phyloP scores from a whole-genome alignment of 2,888 invertebrate genomes.

The Resseliella maxima region DNA sequence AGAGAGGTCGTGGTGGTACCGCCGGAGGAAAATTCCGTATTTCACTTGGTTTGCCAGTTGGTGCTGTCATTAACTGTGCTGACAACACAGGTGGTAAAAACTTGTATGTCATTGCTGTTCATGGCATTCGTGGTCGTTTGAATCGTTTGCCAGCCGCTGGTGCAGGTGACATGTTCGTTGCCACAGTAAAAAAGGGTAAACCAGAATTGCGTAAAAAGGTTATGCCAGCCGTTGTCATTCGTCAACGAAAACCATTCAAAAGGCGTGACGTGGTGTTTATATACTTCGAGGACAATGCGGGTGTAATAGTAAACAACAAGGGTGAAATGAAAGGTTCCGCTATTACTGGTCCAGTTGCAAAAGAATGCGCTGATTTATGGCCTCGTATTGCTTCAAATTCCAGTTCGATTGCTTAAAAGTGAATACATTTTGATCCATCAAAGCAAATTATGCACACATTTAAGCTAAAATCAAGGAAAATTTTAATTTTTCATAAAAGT shows the following conservation, averaged over 20 bases:
- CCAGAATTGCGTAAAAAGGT: conserved; percentile 99
- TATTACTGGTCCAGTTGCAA: conserved; percentile 99
- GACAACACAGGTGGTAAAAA: conserved; percentile 99
- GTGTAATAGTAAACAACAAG: conserved; percentile 99
- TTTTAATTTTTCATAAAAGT: conserved; percentile 42
- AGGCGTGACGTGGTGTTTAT: conserved; percentile 99
- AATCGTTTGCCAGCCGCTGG: conserved; percentile 98
- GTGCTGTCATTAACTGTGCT: conserved; percentile 99
- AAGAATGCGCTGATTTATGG: conserved; percentile 99
- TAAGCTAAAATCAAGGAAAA: conserved; percentile 12
- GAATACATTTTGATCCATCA: neutral
- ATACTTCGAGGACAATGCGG: conserved; percentile 99
- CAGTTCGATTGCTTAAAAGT: conserved; percentile 91
- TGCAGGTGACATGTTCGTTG: conserved; percentile 98
- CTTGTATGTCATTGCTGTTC: conserved; percentile 98
- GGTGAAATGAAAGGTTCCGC: conserved; percentile 99
- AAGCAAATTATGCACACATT: neutral
- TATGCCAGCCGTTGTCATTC: conserved; percentile 98
- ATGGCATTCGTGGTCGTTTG: conserved; percentile 96
- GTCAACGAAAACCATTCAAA: conserved; percentile 97
- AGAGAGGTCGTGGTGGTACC: conserved; percentile 98
- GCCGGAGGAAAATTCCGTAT: conserved; percentile 99
- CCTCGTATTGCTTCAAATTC: conserved; percentile 99
- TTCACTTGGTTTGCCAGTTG: conserved; percentile 98
- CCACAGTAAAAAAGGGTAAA: conserved; percentile 99